Evolutionary conservation across 2,797 vertebrate species (phyloP).

Genomic region (Xenops minutus): DNA sequence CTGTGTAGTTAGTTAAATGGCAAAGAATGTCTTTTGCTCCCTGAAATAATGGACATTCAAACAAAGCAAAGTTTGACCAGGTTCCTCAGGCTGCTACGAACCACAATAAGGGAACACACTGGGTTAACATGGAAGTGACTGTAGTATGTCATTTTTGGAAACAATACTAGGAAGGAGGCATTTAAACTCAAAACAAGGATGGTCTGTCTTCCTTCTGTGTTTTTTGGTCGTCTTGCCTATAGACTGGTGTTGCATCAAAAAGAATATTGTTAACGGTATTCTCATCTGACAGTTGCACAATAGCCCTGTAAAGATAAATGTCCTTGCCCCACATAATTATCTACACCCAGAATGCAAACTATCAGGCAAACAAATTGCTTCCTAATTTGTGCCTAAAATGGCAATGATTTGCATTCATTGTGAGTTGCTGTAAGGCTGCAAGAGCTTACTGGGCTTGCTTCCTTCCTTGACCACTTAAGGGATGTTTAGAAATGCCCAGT

Average conservation of each 20-base stretch:
- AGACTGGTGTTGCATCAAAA: not conserved
- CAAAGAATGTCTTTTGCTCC: not conserved
- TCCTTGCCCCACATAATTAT: conserved; percentile 7
- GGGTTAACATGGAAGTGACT: conserved; percentile 38
- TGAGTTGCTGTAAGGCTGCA: not conserved
- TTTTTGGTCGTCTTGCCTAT: not conserved
- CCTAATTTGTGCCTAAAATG: conserved; percentile 33
- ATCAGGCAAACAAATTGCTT: conserved; percentile 44
- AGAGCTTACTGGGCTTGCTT: not conserved
- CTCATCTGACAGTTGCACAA: not conserved
- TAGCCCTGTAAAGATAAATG: conserved; percentile 3
- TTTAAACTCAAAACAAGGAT: conserved; percentile 36
- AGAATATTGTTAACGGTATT: not conserved
- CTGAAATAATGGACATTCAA: not conserved
- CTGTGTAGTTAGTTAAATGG: not conserved
- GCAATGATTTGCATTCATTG: not conserved
- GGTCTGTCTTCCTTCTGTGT: not conserved
- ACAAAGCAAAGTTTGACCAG: not conserved
- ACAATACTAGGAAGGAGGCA: conserved; percentile 61
- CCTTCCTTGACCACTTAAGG: not conserved
- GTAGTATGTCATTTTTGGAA: conserved; percentile 31
- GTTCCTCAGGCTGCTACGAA: not conserved
- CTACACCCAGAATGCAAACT: conserved; percentile 40
- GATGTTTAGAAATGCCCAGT: not conserved
- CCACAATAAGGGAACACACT: not conserved